phyloP scores from a whole-genome alignment of 1,140 invertebrate species.

The Probaryconus sp. region DNA sequence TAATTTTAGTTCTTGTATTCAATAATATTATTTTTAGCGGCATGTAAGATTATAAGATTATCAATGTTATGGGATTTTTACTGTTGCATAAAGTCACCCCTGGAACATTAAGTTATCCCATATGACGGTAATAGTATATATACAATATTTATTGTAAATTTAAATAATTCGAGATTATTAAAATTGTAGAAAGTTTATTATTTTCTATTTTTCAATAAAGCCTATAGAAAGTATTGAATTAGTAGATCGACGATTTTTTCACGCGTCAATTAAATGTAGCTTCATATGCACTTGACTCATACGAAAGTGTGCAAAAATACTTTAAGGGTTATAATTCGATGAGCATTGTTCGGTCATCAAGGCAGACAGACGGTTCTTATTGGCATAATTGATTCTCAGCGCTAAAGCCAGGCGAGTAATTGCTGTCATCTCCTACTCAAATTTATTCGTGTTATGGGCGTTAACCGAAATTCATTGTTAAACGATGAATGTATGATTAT shows the following conservation, averaged over 20 bases:
- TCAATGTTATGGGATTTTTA: no score
- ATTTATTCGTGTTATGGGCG: constrained; percentile 52
- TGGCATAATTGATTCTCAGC: constrained; percentile 74
- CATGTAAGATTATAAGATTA: no score
- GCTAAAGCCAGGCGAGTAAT: constrained; percentile 60
- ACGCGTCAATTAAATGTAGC: constrained; percentile 40
- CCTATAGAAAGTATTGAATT: neutral
- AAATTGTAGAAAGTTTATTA: neutral
- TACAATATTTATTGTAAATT: no score
- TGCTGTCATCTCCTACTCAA: constrained; percentile 53
- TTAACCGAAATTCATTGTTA: constrained; percentile 56
- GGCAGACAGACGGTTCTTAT: constrained; percentile 64
- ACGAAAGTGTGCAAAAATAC: constrained; percentile 45
- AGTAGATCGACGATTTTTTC: constrained; percentile 48
- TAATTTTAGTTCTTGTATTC: no score
- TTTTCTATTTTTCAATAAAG: neutral
- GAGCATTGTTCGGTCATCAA: constrained; percentile 69
- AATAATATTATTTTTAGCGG: no score
- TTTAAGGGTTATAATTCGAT: constrained; percentile 66
- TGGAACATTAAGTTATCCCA: no score
- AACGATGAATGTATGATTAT: constrained; percentile 47
- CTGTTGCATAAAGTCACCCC: no score
- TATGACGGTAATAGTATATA: no score
- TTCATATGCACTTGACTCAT: constrained; percentile 47
- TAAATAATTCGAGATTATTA: no score